These are phyloP conservation scores for Struthio camelus DNA, from an alignment of 2,113 vertebrate genomes.

Conservation along the genomic window DNA sequence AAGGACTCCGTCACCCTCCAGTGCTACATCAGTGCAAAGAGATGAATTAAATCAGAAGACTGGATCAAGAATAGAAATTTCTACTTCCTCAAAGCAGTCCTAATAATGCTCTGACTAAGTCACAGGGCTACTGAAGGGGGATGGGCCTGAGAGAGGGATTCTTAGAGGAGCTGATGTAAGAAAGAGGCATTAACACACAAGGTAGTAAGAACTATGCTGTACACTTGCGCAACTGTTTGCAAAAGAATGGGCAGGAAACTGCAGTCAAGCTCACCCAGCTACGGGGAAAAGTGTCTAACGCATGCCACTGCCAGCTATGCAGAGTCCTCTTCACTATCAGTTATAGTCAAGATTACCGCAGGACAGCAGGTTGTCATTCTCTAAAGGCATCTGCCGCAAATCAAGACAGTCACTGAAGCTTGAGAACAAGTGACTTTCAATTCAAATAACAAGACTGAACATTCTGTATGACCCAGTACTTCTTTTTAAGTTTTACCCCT, in stretches of 20 bases:
- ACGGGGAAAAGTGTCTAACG: background rate
- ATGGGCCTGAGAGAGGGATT: background rate
- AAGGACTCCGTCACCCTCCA: background rate
- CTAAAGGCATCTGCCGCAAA: background rate
- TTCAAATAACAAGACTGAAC: background rate
- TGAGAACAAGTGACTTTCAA: background rate
- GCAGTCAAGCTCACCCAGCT: background rate
- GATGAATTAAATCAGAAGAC: background rate
- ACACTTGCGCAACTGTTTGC: background rate
- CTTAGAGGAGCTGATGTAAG: background rate
- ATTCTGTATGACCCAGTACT: background rate
- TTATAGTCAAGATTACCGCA: rapidly evolving
- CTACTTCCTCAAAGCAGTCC: background rate
- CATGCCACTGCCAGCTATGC: background rate
- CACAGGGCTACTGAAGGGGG: background rate
- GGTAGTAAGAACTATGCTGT: background rate
- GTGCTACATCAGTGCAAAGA: rapidly evolving
- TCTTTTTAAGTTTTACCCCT: background rate
- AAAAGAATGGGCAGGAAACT: background rate
- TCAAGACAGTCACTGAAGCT: background rate
- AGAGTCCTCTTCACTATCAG: background rate
- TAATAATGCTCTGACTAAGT: background rate
- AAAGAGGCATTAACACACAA: no score
- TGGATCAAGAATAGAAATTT: background rate
- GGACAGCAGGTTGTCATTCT: background rate